These are phyloP conservation scores for Drosophila parthenogenetica DNA, from an alignment of 2,888 invertebrate species.

Conservation along the genomic window DNA sequence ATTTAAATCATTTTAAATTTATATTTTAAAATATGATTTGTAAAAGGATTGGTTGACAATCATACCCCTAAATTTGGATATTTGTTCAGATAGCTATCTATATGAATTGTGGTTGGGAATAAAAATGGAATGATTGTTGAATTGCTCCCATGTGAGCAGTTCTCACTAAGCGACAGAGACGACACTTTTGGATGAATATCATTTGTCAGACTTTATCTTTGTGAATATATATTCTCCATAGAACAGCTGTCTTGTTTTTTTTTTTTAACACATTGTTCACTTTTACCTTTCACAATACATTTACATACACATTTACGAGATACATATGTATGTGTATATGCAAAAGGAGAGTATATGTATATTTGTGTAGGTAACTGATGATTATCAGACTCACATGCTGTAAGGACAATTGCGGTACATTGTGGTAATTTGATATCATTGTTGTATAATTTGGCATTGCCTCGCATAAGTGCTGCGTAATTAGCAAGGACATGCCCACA, in stretches of 20 bases:
- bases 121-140: slow-evolving; percentile 1
- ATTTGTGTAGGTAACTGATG: slow-evolving; percentile 16
- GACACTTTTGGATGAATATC: slow-evolving; percentile 21
- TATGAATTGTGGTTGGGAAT: slow-evolving; percentile 5
- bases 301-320: slow-evolving; percentile 50
- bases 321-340: background rate
- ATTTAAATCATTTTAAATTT: no score
- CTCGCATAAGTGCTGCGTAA: slow-evolving; percentile 79
- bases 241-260: slow-evolving; percentile 54
- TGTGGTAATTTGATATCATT: slow-evolving; percentile 78
- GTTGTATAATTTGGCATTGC: slow-evolving; percentile 78
- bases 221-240: slow-evolving; percentile 11
- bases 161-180: slow-evolving; percentile 14
- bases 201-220: slow-evolving; percentile 35
- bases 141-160: slow-evolving; percentile 42
- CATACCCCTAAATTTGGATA: slow-evolving; percentile 7
- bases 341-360: background rate
- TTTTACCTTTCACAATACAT: slow-evolving; percentile 61
- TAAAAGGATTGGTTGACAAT: slow-evolving; percentile 11
- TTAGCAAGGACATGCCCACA: slow-evolving; percentile 76
- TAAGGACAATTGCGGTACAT: slow-evolving; percentile 67
- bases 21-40: background rate
- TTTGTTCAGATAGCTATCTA: slow-evolving; percentile 7
- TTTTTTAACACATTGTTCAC: slow-evolving; percentile 53
- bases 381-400: slow-evolving; percentile 39